Conservation (phyloP, 92 coral and sea anemone genomes). For the Zoanthus sansibaricus region DNA sequence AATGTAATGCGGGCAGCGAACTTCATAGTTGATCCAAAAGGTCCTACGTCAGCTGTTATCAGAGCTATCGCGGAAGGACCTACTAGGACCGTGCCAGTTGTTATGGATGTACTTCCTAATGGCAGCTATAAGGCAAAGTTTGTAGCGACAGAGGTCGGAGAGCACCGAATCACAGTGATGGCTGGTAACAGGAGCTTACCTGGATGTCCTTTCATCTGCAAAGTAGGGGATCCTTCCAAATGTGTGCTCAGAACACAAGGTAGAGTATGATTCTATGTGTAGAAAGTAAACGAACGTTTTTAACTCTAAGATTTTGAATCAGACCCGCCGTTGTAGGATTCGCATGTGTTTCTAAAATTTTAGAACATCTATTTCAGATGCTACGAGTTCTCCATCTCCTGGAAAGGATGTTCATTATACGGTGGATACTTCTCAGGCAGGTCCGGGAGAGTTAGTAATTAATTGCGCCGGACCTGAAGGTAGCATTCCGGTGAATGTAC, state of each 20-base stretch:
- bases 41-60: conserved; percentile 74
- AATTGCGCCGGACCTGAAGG: conserved; percentile 90
- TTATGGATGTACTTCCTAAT: conserved; percentile 56
- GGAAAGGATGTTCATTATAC: conserved; percentile 85
- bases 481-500: conserved; percentile 88
- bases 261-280: neutral
- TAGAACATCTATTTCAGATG: conserved; percentile 53
- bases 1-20: conserved; percentile 83
- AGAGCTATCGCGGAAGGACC: conserved; percentile 88
- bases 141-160: conserved; percentile 89
- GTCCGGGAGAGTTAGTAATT: conserved; percentile 90
- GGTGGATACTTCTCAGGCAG: conserved; percentile 96
- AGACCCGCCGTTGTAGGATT: too few species aligned
- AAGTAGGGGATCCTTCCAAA: conserved; percentile 92
- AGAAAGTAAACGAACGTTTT: too few species aligned
- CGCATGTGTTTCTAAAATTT: neutral
- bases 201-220: conserved; percentile 88
- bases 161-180: conserved; percentile 82
- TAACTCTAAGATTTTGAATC: too few species aligned
- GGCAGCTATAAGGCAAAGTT: conserved; percentile 82
- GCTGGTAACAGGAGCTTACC: conserved; percentile 83
- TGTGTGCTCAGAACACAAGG: conserved; percentile 74
- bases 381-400: conserved; percentile 63
- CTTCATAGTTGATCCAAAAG: conserved; percentile 79
- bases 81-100: conserved; percentile 67